Evolutionary conservation across 2,113 vertebrate species (phyloP).

Genomic region (Myrmecobius fasciatus): DNA sequence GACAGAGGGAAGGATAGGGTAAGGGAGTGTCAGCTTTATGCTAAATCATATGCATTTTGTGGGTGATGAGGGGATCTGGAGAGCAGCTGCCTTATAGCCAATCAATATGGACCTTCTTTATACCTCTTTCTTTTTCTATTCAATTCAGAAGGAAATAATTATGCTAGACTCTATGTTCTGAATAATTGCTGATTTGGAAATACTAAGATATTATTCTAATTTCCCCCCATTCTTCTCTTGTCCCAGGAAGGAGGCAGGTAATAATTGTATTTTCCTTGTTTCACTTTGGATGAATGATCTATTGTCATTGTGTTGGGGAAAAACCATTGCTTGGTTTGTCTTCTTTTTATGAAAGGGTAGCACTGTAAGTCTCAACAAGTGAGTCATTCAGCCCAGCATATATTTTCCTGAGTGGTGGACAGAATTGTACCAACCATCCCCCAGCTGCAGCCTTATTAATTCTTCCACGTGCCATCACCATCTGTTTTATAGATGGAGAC

Average conservation of each 20-base stretch:
- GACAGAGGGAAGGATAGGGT: no score
- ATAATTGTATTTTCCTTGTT: not conserved
- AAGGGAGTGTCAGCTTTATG: not conserved
- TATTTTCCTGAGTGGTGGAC: constrained; percentile 52
- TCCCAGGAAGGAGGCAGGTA: not conserved
- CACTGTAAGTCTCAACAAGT: constrained; percentile 71
- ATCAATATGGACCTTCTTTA: not conserved
- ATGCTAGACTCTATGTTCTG: not conserved
- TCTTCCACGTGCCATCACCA: constrained; percentile 43
- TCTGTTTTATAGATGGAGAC: constrained; percentile 62
- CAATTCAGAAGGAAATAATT: not conserved
- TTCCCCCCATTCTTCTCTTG: not conserved
- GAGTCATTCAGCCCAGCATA: constrained; percentile 69
- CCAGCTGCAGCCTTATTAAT: constrained; percentile 71
- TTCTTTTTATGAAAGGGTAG: constrained; percentile 55
- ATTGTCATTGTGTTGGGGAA: constrained; percentile 45
- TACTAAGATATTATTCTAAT: not conserved
- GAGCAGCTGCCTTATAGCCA: not conserved
- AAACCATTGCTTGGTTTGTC: constrained; percentile 33
- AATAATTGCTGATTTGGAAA: not conserved
- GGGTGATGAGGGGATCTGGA: not conserved
- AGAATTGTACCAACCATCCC: constrained; percentile 73
- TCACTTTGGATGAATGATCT: constrained; percentile 42
- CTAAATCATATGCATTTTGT: not conserved
- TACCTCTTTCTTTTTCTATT: not conserved